These are phyloP conservation scores for Drosophila tsacasi DNA, from an alignment of 1,140 invertebrate genomes.

Conservation along the genomic window DNA sequence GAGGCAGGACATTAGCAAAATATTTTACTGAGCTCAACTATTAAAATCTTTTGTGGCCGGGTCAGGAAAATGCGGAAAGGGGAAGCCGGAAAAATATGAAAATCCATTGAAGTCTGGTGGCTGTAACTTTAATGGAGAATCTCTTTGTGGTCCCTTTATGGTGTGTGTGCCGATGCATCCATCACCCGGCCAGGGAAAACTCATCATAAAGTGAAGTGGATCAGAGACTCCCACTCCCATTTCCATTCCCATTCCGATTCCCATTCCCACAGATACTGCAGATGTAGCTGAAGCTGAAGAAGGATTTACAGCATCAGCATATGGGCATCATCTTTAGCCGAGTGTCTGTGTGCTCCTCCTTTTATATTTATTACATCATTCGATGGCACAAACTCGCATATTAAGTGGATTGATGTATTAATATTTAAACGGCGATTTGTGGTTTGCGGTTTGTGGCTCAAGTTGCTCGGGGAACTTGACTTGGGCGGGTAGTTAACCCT, in stretches of 20 bases:
- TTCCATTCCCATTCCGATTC: not conserved
- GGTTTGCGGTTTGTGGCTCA: constrained; percentile 36
- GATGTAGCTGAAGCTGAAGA: constrained; percentile 35
- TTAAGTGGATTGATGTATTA: constrained; percentile 84
- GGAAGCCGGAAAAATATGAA: constrained; percentile 6
- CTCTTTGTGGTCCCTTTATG: constrained; percentile 41
- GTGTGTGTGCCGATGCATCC: constrained; percentile 25
- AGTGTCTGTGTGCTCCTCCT: constrained; percentile 48
- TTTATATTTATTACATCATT: constrained; percentile 83
- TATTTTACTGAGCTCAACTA: not conserved
- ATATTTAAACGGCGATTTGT: constrained; percentile 83
- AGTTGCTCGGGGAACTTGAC: constrained; percentile 27
- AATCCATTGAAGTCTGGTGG: constrained; percentile 2
- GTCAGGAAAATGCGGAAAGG: not conserved
- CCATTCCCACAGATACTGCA: constrained; percentile 20
- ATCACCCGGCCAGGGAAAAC: constrained; percentile 32
- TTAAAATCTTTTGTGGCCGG: constrained; percentile 6
- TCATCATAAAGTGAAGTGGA: constrained; percentile 47
- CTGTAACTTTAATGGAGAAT: constrained; percentile 48
- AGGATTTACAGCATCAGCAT: constrained; percentile 57
- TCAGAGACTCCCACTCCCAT: not conserved
- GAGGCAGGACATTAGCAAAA: constrained; percentile 33
- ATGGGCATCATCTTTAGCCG: constrained; percentile 49
- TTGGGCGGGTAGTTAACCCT: constrained; percentile 24
- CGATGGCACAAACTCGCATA: constrained; percentile 77